These are phyloP conservation scores for Choristoneura fumiferana DNA, from an alignment of 1,140 invertebrate species.

Conservation along the genomic window DNA sequence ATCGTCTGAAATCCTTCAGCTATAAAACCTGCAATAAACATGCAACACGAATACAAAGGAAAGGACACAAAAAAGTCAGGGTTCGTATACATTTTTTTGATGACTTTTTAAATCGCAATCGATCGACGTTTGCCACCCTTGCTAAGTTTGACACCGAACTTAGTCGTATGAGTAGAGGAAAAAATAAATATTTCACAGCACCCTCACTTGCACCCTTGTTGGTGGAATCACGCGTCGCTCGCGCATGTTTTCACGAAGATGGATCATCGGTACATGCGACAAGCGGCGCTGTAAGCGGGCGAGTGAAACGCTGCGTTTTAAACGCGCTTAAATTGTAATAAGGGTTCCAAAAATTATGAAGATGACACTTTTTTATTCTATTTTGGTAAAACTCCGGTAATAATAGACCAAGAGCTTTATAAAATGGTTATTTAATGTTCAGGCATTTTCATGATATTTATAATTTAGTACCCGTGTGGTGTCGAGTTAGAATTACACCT, in stretches of 20 bases:
- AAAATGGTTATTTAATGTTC: no score
- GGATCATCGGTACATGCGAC: constrained; percentile 60
- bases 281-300: constrained; percentile 25
- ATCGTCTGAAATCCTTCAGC: no score
- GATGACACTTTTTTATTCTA: no score
- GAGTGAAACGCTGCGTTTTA: constrained; percentile 30
- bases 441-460: no score
- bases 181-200: constrained; percentile 66
- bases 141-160: constrained; percentile 60
- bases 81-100: not conserved
- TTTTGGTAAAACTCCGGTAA: no score
- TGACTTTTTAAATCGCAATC: constrained; percentile 12
- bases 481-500: no score
- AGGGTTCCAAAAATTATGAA: no score
- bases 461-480: no score
- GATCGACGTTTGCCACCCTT: constrained; percentile 12
- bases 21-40: no score
- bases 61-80: no score
- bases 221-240: constrained; percentile 70
- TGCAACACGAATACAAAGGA: no score
- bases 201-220: constrained; percentile 59
- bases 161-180: constrained; percentile 46
- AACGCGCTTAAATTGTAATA: not conserved
- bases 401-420: no score
- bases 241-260: constrained; percentile 72